phyloP scores from a whole-genome alignment of 2,113 vertebrate species.

The Cardinalis cardinalis region DNA sequence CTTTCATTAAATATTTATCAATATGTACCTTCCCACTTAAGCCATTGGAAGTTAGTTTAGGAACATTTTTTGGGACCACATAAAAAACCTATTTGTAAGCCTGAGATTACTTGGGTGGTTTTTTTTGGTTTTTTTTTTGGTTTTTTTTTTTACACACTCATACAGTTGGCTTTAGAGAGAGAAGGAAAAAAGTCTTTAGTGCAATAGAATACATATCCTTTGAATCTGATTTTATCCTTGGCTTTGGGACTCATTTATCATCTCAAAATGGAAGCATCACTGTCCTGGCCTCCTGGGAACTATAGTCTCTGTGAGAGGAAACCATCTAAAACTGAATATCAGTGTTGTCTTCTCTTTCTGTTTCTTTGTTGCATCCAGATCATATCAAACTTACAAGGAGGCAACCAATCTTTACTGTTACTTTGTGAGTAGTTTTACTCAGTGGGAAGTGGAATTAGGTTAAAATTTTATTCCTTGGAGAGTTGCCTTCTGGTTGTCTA shows the following conservation, averaged over 20 bases:
- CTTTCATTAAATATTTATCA: neutral
- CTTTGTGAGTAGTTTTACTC: neutral
- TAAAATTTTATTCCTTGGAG: neutral
- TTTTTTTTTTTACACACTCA: neutral
- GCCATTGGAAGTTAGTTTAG: neutral
- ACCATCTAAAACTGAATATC: neutral
- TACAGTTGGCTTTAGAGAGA: neutral
- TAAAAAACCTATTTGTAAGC: neutral
- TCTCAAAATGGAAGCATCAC: accelerated
- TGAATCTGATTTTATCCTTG: neutral
- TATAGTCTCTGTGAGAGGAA: neutral
- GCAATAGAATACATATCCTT: neutral
- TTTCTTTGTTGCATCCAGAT: neutral
- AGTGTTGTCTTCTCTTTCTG: neutral
- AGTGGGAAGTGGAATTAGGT: neutral
- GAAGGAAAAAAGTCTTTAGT: neutral
- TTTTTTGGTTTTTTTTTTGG: neutral
- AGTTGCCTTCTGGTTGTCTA: neutral
- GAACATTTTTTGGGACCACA: neutral
- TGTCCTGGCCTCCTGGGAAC: neutral
- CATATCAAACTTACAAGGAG: neutral
- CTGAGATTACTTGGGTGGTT: neutral
- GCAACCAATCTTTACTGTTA: neutral
- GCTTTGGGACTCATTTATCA: neutral
- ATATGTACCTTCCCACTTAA: neutral